A percentile compares a stretch with the other conserved stretches of the same genome.
These are phyloP conservation scores for Vulpes vulpes DNA, from an alignment of 2,113 vertebrate species.

Conservation along the genomic window DNA sequence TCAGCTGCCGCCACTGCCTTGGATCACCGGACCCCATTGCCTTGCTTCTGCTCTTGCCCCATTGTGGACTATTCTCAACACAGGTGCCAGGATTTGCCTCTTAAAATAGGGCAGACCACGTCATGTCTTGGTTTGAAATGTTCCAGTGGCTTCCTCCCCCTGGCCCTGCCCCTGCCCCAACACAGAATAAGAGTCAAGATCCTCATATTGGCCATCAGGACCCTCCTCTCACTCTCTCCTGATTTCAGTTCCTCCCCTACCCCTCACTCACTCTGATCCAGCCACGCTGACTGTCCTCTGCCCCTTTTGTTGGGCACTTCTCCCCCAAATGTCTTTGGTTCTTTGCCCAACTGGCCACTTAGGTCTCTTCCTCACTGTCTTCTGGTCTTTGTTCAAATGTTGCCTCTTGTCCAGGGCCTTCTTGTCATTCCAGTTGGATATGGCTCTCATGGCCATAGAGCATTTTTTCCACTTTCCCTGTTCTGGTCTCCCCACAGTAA, in stretches of 20 bases:
- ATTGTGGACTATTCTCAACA: not conserved
- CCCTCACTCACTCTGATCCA: not conserved
- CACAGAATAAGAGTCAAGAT: not conserved
- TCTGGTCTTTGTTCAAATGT: not conserved
- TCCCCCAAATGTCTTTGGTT: not conserved
- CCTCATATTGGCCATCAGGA: not conserved
- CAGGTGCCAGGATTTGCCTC: not conserved
- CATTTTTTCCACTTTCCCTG: not conserved
- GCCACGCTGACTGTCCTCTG: not conserved
- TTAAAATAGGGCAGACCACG: not conserved
- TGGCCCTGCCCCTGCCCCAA: not conserved
- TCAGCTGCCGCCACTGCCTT: not conserved
- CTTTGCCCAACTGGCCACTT: not conserved
- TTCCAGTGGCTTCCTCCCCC: not conserved
- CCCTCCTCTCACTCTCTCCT: not conserved
- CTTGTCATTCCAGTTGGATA: accelerated
- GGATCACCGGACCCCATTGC: not conserved
- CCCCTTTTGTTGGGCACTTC: not conserved
- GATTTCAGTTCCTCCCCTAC: not conserved
- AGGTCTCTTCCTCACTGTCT: not conserved
- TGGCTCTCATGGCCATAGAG: not conserved
- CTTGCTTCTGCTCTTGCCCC: not conserved
- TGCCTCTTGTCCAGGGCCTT: not conserved
- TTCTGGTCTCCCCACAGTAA: not conserved
- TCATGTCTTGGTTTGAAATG: not conserved